Evolutionary conservation across 2,888 invertebrate species (phyloP).

Genomic region (Acanthoscelides obtectus): DNA sequence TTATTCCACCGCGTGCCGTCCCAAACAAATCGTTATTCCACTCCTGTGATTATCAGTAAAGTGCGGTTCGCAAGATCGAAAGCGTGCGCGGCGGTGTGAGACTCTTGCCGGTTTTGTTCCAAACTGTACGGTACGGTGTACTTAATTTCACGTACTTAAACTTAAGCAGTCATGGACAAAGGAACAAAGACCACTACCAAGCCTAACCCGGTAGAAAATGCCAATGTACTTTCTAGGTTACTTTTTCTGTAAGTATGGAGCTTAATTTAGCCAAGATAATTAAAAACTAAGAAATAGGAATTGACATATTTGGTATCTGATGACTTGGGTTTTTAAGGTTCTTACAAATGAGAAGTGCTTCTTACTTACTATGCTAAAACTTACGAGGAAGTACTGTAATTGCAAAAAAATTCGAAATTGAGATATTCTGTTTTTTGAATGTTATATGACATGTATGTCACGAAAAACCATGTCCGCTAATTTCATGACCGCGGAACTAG

Average conservation of each 20-base stretch:
- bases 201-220: constrained; percentile 28
- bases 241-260: constrained; percentile 30
- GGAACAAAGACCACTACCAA: constrained; percentile 23
- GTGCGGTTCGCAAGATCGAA: background rate
- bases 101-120: background rate
- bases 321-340: no score
- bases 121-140: constrained; percentile 11
- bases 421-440: no score
- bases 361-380: no score
- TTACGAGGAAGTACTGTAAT: no score
- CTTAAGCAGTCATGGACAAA: constrained; percentile 20
- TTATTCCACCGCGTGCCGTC: background rate
- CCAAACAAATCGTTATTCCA: background rate
- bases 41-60: background rate
- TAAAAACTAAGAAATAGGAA: no score
- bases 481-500: no score
- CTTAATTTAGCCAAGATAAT: background rate
- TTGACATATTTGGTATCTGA: no score
- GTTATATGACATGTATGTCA: no score
- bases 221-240: constrained; percentile 26
- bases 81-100: background rate
- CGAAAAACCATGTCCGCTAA: no score
- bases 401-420: no score
- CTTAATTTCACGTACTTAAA: constrained; percentile 18
- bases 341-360: no score